Conservation (phyloP, 2,797 vertebrate genomes). For the Poecilia wingei region DNA sequence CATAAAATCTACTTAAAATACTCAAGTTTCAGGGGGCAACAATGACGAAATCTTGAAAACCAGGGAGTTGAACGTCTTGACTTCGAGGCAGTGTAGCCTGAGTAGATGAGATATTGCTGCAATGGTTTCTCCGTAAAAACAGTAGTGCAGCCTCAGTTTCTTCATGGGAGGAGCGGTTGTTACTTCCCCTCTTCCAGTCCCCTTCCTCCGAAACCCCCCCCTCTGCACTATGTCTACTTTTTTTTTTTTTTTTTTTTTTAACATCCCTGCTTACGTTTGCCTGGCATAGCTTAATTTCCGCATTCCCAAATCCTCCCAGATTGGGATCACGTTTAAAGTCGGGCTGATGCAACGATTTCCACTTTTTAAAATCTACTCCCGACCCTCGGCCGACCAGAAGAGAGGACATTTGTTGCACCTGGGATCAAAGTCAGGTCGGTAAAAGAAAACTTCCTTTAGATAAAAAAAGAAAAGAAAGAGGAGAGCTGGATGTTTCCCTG, state of each 20-base stretch:
- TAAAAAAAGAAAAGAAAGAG: background rate
- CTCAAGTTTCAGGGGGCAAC: background rate
- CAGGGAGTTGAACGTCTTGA: background rate
- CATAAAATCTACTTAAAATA: background rate
- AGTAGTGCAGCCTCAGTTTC: slow-evolving; percentile 58
- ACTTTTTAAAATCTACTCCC: slow-evolving; percentile 90
- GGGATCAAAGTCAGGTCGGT: slow-evolving; percentile 85
- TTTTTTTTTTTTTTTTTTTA: slow-evolving; percentile 66
- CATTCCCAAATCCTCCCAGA: slow-evolving; percentile 98
- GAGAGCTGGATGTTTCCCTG: background rate
- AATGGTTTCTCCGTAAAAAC: background rate
- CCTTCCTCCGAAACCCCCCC: slow-evolving; percentile 69
- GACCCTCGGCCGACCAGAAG: slow-evolving; percentile 83
- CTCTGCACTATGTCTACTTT: slow-evolving; percentile 49
- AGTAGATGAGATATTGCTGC: background rate
- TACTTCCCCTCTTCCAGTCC: slow-evolving; percentile 74
- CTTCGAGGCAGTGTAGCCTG: background rate
- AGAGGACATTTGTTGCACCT: slow-evolving; percentile 82
- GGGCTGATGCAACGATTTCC: slow-evolving; percentile 97
- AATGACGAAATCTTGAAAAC: background rate
- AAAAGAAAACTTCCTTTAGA: slow-evolving; percentile 29
- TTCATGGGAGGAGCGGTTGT: slow-evolving; percentile 80
- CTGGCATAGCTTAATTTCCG: slow-evolving; percentile 92
- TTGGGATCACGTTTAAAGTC: slow-evolving; percentile 90
- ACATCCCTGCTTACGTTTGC: slow-evolving; percentile 90